Conservation (phyloP, 2,113 vertebrate genomes). For the Bos indicus region DNA sequence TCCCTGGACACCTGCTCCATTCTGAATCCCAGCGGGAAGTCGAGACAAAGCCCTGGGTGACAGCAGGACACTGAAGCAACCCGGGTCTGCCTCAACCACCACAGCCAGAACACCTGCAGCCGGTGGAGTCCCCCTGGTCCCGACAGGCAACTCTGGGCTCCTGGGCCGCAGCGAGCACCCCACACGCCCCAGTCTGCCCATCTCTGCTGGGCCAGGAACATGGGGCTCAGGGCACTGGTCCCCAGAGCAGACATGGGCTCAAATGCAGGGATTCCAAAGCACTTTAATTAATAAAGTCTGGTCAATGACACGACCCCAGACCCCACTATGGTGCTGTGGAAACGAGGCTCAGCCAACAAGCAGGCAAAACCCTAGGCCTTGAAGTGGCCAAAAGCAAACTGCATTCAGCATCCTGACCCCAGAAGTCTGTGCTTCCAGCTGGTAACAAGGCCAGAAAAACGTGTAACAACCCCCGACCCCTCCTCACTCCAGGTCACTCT, state of each 20-base stretch:
- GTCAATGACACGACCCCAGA: fast-evolving
- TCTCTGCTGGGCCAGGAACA: background rate
- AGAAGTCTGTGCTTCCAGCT: background rate
- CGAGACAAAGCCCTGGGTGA: background rate
- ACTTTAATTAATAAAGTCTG: background rate
- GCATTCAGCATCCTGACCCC: background rate
- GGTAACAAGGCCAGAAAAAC: background rate
- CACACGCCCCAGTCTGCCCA: background rate
- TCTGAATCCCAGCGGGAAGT: background rate
- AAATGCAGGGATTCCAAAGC: background rate
- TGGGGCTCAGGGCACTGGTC: background rate
- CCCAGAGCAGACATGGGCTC: background rate
- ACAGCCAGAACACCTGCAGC: fast-evolving
- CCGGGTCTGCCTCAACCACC: background rate
- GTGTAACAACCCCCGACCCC: fast-evolving
- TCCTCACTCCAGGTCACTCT: background rate
- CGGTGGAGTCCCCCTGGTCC: background rate
- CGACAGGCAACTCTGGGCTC: fast-evolving
- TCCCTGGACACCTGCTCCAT: background rate
- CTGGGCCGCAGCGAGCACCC: fast-evolving
- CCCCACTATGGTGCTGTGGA: background rate
- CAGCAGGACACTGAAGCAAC: background rate
- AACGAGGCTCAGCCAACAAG: background rate
- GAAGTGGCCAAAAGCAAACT: background rate
- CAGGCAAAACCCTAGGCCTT: background rate